phyloP scores from a whole-genome alignment of 2,888 invertebrate species.

The Drosophila imparisetae region DNA sequence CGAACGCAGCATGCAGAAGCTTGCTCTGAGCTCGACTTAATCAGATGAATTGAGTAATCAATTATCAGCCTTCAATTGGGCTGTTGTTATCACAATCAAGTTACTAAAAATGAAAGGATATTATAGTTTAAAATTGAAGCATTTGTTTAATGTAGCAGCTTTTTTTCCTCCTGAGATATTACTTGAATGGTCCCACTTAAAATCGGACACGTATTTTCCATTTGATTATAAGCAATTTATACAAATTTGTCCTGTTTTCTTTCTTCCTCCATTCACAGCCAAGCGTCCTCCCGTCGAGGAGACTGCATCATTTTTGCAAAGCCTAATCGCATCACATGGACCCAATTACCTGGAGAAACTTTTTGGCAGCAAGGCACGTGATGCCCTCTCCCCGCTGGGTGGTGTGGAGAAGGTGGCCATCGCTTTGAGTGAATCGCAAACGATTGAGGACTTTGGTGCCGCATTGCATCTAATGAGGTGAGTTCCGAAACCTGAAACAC shows the following conservation, averaged over 20 bases:
- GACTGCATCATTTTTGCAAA: conserved; percentile 97
- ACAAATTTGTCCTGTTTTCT: conserved; percentile 1
- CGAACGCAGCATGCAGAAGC: not conserved
- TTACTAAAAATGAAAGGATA: not conserved
- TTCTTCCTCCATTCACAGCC: conserved; percentile 86
- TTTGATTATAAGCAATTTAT: conserved; percentile 38
- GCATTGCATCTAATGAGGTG: conserved; percentile 85
- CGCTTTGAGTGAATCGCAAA: conserved; percentile 96
- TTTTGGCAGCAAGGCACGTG: conserved; percentile 97
- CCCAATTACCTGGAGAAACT: conserved; percentile 98
- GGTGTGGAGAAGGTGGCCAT: conserved; percentile 98
- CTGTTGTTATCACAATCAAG: not conserved
- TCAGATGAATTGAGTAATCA: not conserved
- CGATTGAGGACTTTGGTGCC: conserved; percentile 93
- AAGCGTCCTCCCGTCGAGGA: conserved; percentile 98
- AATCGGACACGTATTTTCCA: not conserved
- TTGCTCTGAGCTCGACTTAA: not conserved
- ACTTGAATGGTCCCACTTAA: not conserved
- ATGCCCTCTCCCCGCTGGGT: conserved; percentile 95
- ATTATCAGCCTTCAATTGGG: not conserved
- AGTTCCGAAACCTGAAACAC: conserved; percentile 36
- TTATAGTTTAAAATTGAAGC: not conserved
- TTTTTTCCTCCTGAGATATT: not conserved
- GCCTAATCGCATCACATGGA: conserved; percentile 96
- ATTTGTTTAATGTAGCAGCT: not conserved